Conservation (phyloP, 2,113 vertebrate genomes). For the Cardinalis cardinalis region DNA sequence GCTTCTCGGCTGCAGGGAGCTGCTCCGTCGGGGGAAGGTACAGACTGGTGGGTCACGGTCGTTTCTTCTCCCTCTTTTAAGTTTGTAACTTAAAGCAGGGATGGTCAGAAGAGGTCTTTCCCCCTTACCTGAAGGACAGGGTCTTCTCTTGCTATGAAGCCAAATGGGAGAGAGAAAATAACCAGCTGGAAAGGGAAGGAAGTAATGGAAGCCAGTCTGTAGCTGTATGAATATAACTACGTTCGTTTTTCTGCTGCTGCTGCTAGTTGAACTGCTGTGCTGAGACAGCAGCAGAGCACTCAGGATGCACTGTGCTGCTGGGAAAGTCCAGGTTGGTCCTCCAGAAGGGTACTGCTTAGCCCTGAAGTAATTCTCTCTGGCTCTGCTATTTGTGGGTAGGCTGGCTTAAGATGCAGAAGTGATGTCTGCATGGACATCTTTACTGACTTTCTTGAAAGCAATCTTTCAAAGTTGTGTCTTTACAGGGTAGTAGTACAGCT, state of each 20-base stretch:
- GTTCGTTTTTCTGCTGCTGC: not conserved
- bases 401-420: no score
- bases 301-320: not conserved
- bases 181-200: no score
- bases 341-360: no score
- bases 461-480: rapidly evolving
- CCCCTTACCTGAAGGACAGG: not conserved
- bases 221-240: rapidly evolving
- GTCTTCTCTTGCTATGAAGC: not conserved
- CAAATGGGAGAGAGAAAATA: not conserved
- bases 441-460: not conserved
- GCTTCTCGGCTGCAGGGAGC: not conserved
- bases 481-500: not conserved
- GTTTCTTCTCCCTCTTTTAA: not conserved
- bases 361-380: no score
- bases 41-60: rapidly evolving
- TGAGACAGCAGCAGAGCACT: not conserved
- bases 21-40: not conserved
- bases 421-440: not conserved
- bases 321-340: rapidly evolving
- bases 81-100: not conserved
- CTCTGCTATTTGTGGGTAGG: not conserved
- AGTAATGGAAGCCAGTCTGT: not conserved
- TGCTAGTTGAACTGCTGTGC: not conserved
- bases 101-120: not conserved